Conservation (phyloP, 2,888 invertebrate genomes). For the Gonocerus acuteangulatus region DNA sequence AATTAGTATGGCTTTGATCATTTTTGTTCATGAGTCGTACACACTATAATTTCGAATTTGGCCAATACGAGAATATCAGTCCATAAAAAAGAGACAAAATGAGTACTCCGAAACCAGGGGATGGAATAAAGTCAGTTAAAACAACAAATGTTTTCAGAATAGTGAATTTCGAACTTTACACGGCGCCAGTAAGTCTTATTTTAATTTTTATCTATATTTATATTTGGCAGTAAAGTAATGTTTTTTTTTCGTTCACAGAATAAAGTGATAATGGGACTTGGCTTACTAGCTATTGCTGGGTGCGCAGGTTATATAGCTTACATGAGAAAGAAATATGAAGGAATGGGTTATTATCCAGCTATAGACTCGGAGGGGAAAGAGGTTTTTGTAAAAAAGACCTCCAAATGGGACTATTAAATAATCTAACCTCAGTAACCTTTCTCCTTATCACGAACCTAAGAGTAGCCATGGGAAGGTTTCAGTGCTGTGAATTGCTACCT, state of each 20-base stretch:
- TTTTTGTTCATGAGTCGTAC: too few species aligned
- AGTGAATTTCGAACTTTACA: slow-evolving; percentile 82
- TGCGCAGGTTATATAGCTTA: slow-evolving; percentile 76
- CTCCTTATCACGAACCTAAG: neutral
- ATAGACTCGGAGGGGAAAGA: slow-evolving; percentile 70
- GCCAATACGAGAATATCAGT: too few species aligned
- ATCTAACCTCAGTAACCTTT: slow-evolving; percentile 8
- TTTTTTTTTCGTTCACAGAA: slow-evolving; percentile 54
- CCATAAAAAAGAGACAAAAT: too few species aligned
- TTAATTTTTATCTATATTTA: neutral
- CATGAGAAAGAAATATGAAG: slow-evolving; percentile 73
- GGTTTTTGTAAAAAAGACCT: slow-evolving; percentile 63
- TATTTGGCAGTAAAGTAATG: neutral
- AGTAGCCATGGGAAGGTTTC: slow-evolving; percentile 18
- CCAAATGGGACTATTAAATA: slow-evolving; percentile 58
- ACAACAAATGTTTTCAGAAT: slow-evolving; percentile 69
- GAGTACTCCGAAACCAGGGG: slow-evolving; percentile 51
- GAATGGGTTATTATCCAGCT: slow-evolving; percentile 71
- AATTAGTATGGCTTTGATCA: too few species aligned
- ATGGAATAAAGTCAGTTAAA: slow-evolving; percentile 65
- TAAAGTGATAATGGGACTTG: slow-evolving; percentile 73
- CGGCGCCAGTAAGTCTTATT: slow-evolving; percentile 66
- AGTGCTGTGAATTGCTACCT: slow-evolving; percentile 17
- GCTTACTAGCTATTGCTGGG: slow-evolving; percentile 63
- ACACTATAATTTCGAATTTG: too few species aligned